Conservation (phyloP, 2,797 vertebrate species). For the Luscinia luscinia region DNA sequence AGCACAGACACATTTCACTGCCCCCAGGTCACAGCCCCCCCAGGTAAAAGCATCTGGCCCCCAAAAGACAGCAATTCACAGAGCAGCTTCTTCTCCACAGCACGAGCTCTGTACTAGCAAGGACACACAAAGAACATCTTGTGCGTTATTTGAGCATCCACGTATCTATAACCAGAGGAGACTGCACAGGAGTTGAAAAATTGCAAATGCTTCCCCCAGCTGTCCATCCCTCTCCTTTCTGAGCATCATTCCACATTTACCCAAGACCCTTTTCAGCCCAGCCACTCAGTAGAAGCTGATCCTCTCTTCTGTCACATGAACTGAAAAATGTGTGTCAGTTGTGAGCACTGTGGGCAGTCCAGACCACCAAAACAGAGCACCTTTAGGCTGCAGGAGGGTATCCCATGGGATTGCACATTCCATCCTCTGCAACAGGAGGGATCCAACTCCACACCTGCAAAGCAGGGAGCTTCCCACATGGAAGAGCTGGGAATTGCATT, state of each 20-base stretch:
- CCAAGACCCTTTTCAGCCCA: neutral
- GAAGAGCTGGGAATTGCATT: neutral
- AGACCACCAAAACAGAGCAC: neutral
- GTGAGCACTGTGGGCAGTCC: no score
- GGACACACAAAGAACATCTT: neutral
- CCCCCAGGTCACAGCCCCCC: neutral
- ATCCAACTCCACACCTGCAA: rapidly evolving
- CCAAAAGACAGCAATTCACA: neutral
- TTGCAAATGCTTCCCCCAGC: neutral
- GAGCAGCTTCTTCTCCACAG: neutral
- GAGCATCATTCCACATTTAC: neutral
- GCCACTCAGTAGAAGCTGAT: neutral
- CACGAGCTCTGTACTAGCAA: neutral
- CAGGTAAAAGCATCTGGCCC: neutral
- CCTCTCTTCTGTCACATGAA: neutral
- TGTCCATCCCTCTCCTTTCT: neutral
- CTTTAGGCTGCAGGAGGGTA: neutral
- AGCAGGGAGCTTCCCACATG: neutral
- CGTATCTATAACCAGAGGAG: neutral
- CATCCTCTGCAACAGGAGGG: neutral
- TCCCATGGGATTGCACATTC: neutral
- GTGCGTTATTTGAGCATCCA: neutral
- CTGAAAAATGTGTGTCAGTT: rapidly evolving
- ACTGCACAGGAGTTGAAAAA: neutral
- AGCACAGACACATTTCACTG: neutral